Evolutionary conservation across 53 echinoderm and acorn worm genomes (phyloP).

Genomic region (Mesocentrotus franciscanus): DNA sequence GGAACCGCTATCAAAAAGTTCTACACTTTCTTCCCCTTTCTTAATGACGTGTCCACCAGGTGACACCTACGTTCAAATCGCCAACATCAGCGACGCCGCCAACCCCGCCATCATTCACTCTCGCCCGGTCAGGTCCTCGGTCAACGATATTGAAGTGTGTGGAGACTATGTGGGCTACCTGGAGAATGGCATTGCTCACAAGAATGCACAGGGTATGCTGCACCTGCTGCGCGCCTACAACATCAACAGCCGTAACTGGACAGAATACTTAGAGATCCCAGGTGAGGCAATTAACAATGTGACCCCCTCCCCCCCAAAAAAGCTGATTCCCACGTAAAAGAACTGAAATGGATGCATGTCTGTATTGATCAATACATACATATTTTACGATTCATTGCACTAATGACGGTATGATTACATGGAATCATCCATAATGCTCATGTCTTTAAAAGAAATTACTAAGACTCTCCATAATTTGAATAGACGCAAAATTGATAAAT

Average conservation of each 20-base stretch:
- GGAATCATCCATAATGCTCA: no score
- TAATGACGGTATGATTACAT: no score
- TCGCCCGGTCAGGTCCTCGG: slow-evolving; percentile 41
- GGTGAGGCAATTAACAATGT: not conserved
- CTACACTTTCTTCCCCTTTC: not conserved
- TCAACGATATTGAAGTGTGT: slow-evolving; percentile 88
- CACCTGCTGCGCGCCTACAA: slow-evolving; percentile 54
- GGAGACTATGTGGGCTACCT: slow-evolving; percentile 74
- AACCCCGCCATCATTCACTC: slow-evolving; percentile 70
- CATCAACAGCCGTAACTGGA: slow-evolving; percentile 1
- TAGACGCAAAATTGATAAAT: no score
- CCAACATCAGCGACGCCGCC: slow-evolving; percentile 66
- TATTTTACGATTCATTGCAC: no score
- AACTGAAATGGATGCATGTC: no score
- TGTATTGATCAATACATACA: no score
- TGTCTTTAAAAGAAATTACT: no score
- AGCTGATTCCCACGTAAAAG: no score
- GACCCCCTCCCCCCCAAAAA: no score
- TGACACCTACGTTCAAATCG: slow-evolving; percentile 76
- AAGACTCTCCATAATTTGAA: no score
- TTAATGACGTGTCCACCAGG: slow-evolving; percentile 55
- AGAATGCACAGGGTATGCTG: slow-evolving; percentile 67
- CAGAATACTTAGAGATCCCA: slow-evolving; percentile 3
- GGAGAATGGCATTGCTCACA: slow-evolving; percentile 49
- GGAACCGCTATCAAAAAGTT: not conserved